Evolutionary conservation across 2,888 invertebrate genomes (phyloP), one percentile per base, ranked within the genome.

Genomic region (Amblyjoppa fuscipennis): DNA sequence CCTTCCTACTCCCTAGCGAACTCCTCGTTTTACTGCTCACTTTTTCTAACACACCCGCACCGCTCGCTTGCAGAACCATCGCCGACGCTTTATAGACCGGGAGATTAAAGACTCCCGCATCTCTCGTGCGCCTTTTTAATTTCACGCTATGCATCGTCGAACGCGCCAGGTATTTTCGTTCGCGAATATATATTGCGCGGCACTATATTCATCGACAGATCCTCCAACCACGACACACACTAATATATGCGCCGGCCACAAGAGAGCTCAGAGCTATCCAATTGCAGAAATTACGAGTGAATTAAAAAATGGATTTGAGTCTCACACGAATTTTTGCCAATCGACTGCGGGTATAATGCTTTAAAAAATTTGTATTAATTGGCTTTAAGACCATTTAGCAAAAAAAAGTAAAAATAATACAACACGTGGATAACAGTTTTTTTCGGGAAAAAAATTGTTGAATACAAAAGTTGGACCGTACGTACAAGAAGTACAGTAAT

Each of bases 101-200:
- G 92, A 93, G 93, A 94, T 94, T 93, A 94, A 93, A 92, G 90
- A 88, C 88, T 88, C 88, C 90, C 88, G 91, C 87, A 85, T 89
- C 71, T 83, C 76, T 31, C 77, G 66, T 74, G 73, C 74, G 81
- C 80, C 41, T 74, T 74, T 80, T 81, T 74, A 83, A 85, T 86
- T 83, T 81, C 83, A 86, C 76, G 83, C 85, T 78, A 83, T 68
- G 76, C 78, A 64, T 80, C 73, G 73, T 75, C 81, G 75, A 80
- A 81, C 68, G 80, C 68, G 51, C 64, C 64, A 49, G 68, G 38
- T 71, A 77, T 73, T 82, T 71, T 73, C 70, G 34, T 51, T 75
- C 66, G 64, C 74, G 45, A 81, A 81, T 82, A 77, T 75, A 77
- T 73, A 81, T 77, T 53, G 49, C 76, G 31, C 71, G 68, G 16